Percentiles rank a stretch among this genome's conserved stretches.
These are phyloP conservation scores for Tyrophagus putrescentiae DNA, from an alignment of 1,140 invertebrate genomes.

Conservation along the genomic window DNA sequence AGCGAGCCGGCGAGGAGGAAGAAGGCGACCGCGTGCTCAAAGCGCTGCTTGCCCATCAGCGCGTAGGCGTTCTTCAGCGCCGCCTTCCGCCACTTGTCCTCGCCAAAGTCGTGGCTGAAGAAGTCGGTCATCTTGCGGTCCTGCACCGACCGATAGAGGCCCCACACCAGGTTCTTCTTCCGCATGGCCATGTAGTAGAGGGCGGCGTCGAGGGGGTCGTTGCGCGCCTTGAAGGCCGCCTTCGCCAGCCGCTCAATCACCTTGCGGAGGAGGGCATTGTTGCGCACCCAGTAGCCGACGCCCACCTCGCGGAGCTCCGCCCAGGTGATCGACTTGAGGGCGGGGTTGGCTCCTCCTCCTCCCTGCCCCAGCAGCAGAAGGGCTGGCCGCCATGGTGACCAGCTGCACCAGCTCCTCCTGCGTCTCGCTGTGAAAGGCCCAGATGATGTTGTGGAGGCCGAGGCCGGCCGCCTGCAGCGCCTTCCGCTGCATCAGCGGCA, in stretches of 20 bases:
- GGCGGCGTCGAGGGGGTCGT: conserved; percentile 92
- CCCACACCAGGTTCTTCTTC: conserved; percentile 92
- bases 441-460: conserved; percentile 80
- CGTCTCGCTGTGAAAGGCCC: conserved; percentile 98
- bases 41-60: conserved; percentile 82
- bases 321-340: conserved; percentile 66
- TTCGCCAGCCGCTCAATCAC: conserved; percentile 82
- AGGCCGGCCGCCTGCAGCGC: conserved; percentile 77
- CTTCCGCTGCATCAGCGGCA: conserved; percentile 71
- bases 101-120: conserved; percentile 82
- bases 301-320: conserved; percentile 76
- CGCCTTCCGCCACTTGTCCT: conserved; percentile 87
- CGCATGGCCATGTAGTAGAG: conserved; percentile 96
- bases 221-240: conserved; percentile 66
- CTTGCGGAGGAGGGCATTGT: conserved; percentile 58
- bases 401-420: conserved; percentile 83
- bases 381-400: conserved; percentile 56
- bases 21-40: conserved; percentile 51
- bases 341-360: no score
- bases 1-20: conserved; percentile 85
- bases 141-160: conserved; percentile 64
- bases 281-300: conserved; percentile 91
- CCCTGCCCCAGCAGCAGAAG: no score
- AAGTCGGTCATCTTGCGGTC: conserved; percentile 87
- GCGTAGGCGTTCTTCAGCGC: conserved; percentile 95